phyloP scores from a whole-genome alignment of 2,797 vertebrate species.

The Pogonophryne albipinna region DNA sequence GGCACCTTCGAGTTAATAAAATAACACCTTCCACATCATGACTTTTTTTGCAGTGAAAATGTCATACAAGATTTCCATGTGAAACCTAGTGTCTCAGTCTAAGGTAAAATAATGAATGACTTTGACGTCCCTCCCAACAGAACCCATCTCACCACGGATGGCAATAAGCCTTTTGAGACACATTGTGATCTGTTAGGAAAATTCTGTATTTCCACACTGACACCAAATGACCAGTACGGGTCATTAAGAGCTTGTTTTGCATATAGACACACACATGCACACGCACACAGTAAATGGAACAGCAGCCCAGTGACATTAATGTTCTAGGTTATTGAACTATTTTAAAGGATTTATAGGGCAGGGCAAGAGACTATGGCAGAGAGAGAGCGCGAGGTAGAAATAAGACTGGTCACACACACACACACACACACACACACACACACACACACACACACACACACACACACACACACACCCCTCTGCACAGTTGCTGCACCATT shows the following conservation, averaged over 20 bases:
- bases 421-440: too few species aligned
- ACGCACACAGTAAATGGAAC: slow-evolving; percentile 72
- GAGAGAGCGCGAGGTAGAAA: slow-evolving; percentile 61
- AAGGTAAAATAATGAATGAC: slow-evolving; percentile 22
- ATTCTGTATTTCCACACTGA: slow-evolving; percentile 37
- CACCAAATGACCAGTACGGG: slow-evolving; percentile 38
- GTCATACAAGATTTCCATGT: background rate
- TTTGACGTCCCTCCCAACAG: slow-evolving; percentile 17
- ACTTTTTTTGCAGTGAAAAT: background rate
- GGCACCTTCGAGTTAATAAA: background rate
- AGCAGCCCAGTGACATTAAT: slow-evolving; percentile 81
- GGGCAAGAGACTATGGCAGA: slow-evolving; percentile 76
- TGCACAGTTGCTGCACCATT: slow-evolving; percentile 28
- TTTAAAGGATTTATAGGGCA: slow-evolving; percentile 82
- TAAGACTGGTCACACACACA: slow-evolving; percentile 47
- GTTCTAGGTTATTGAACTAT: slow-evolving; percentile 84
- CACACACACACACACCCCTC: slow-evolving; percentile 4
- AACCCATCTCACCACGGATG: slow-evolving; percentile 27
- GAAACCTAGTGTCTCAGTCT: background rate
- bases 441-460: too few species aligned
- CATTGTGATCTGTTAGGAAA: slow-evolving; percentile 28
- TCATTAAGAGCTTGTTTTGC: slow-evolving; percentile 47
- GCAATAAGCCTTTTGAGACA: slow-evolving; percentile 32
- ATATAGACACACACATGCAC: slow-evolving; percentile 7
- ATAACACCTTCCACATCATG: background rate